phyloP scores from a whole-genome alignment of 2,888 invertebrate genomes.

The Ichneumoninae sp. region DNA sequence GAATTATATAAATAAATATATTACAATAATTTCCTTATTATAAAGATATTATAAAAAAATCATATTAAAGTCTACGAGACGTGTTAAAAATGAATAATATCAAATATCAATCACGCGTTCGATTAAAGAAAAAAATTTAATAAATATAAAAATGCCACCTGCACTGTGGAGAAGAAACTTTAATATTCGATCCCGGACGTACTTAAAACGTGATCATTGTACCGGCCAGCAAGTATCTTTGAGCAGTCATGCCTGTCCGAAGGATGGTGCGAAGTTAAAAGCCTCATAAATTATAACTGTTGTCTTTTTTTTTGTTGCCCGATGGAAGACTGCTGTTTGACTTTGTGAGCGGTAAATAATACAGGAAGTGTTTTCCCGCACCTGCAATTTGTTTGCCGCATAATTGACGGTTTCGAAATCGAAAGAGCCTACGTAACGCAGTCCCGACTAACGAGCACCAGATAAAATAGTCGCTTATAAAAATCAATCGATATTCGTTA shows the following conservation, averaged over 20 bases:
- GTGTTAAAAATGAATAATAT: background rate
- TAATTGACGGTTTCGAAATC: background rate
- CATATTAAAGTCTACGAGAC: background rate
- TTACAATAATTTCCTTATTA: too few relatives aligned
- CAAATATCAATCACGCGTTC: background rate
- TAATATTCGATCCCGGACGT: background rate
- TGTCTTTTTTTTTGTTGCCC: background rate
- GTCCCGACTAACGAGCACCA: background rate
- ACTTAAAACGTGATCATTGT: background rate
- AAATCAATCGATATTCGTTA: background rate
- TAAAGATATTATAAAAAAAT: too few relatives aligned
- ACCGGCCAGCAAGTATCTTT: background rate
- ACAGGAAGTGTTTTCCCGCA: background rate
- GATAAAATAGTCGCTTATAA: background rate
- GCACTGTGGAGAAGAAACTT: background rate
- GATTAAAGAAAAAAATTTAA: background rate
- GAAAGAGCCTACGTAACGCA: background rate
- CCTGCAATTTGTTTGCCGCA: background rate
- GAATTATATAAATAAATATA: too few relatives aligned
- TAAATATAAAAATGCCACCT: background rate
- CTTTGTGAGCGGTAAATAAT: background rate
- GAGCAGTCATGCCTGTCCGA: background rate
- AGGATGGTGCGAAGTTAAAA: constrained; percentile 22
- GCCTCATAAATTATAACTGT: constrained; percentile 29
- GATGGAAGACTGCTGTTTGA: constrained; percentile 2